Conservation (phyloP, 1,140 invertebrate genomes). For the Calliphora vicina region DNA sequence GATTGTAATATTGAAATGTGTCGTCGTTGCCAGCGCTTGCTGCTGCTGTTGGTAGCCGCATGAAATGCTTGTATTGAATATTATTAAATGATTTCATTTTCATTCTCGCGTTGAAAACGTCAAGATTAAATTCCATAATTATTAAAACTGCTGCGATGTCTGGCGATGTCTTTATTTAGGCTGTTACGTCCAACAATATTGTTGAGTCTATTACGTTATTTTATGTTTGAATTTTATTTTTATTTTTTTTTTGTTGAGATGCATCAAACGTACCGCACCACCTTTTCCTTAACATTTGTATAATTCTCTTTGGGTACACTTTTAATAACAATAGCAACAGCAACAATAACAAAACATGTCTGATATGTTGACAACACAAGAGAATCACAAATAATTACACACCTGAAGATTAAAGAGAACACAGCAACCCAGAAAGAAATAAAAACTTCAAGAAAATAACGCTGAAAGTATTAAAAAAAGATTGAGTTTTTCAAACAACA, state of each 20-base stretch:
- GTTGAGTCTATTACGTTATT: background rate
- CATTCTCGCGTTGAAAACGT: conserved; percentile 19
- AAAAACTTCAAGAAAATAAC: background rate
- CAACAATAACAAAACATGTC: background rate
- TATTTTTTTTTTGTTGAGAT: background rate
- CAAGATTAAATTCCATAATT: conserved; percentile 33
- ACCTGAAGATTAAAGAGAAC: conserved; percentile 21
- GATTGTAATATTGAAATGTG: too few species aligned
- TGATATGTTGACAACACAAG: conserved; percentile 32
- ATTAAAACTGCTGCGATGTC: conserved; percentile 6
- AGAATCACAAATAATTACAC: conserved; percentile 25
- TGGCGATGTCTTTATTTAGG: conserved; percentile 24
- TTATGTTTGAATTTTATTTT: background rate
- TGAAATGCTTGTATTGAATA: conserved; percentile 31
- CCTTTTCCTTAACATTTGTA: conserved; percentile 11
- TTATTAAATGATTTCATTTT: conserved; percentile 32
- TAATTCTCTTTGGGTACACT: conserved; percentile 18
- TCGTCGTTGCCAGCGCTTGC: too few species aligned
- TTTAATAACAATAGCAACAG: conserved; percentile 21
- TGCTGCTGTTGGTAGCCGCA: background rate
- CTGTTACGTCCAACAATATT: background rate
- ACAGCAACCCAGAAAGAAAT: background rate
- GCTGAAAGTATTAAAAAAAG: background rate
- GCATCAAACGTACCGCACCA: conserved; percentile 15
- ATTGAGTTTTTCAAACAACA: background rate